phyloP scores from a whole-genome alignment of 2,888 invertebrate species.

The Phlogophora meticulosa region DNA sequence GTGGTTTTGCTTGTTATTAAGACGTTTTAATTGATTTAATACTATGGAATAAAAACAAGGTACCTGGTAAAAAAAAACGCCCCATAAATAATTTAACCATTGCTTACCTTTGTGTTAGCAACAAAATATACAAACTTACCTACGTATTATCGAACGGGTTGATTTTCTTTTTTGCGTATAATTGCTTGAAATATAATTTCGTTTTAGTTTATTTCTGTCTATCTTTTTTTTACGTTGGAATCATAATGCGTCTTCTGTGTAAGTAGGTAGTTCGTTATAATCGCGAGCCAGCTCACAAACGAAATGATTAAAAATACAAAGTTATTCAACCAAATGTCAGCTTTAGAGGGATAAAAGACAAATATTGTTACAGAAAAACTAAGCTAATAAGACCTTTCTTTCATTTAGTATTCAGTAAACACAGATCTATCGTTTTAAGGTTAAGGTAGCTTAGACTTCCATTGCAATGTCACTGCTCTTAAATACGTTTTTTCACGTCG shows the following conservation, averaged over 20 bases:
- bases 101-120: not conserved
- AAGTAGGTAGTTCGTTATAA: conserved; percentile 62
- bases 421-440: conserved; percentile 7
- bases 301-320: conserved; percentile 67
- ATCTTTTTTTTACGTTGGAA: not conserved
- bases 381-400: conserved; percentile 31
- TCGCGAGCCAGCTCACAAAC: conserved; percentile 57
- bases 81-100: not conserved
- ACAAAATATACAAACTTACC: not conserved
- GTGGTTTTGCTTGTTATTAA: not conserved
- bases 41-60: not conserved
- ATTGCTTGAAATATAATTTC: not conserved
- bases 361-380: conserved; percentile 64
- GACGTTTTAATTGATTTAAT: not conserved
- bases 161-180: not conserved
- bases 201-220: not conserved
- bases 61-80: not conserved
- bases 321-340: conserved; percentile 61
- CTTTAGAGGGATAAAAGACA: conserved; percentile 53
- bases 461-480: not conserved
- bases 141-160: not conserved
- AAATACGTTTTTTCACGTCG: no score
- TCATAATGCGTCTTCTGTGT: conserved; percentile 28
- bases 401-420: conserved; percentile 28
- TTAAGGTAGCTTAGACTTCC: conserved; percentile 8